A percentile compares a stretch with the other conserved stretches of the same genome.
Conservation (phyloP, 1,140 invertebrate genomes). For the Maniola jurtina region DNA sequence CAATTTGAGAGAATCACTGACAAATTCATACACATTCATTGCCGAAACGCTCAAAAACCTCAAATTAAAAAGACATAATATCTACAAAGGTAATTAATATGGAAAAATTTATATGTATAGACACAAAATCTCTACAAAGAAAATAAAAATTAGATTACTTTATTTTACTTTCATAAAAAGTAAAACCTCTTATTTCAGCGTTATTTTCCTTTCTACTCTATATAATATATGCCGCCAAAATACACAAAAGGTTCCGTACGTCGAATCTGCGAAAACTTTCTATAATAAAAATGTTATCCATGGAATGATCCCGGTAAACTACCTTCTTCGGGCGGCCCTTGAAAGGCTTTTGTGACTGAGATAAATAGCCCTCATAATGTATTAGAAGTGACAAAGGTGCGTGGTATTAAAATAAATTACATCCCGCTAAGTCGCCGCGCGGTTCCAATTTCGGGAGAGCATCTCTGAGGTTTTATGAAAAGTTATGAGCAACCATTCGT, state of each 20-base stretch:
- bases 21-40: too few species aligned
- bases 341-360: slow-evolving; percentile 3
- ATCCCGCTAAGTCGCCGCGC: not conserved
- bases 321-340: not conserved
- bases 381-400: slow-evolving; percentile 8
- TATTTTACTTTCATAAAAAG: too few species aligned
- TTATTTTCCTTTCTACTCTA: not conserved
- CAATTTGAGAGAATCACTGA: too few species aligned
- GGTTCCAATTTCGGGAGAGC: not conserved
- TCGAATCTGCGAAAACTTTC: slow-evolving; percentile 6
- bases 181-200: not conserved
- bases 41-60: too few species aligned
- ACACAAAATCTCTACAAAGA: too few species aligned
- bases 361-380: not conserved
- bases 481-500: not conserved
- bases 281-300: slow-evolving; percentile 9
- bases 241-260: slow-evolving; percentile 1
- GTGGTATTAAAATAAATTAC: slow-evolving; percentile 6
- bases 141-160: too few species aligned
- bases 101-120: too few species aligned
- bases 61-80: too few species aligned
- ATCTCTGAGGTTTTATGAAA: slow-evolving; percentile 2
- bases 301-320: not conserved
- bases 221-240: slow-evolving; percentile 1
- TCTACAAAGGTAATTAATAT: too few species aligned